Conservation (phyloP, 1,140 invertebrate genomes). For the Tetraneura akinire region DNA sequence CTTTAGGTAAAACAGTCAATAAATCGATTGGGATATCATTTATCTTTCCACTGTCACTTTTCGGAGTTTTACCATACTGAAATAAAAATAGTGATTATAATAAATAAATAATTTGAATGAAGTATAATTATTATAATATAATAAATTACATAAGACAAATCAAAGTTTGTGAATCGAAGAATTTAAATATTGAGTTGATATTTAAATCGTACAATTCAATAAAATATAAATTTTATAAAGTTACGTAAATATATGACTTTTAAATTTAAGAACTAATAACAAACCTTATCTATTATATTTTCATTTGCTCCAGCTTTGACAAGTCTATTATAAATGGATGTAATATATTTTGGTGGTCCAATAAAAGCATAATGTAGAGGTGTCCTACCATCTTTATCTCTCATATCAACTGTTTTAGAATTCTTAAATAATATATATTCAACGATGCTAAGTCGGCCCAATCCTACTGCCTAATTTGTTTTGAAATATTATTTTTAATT, state of each 20-base stretch:
- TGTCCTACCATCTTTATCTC: conserved; percentile 82
- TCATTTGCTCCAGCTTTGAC: conserved; percentile 76
- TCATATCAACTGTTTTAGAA: conserved; percentile 68
- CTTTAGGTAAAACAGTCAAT: conserved; percentile 74
- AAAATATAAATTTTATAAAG: background rate
- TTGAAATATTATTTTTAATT: background rate
- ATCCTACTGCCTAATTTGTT: conserved; percentile 76
- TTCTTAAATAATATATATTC: conserved; percentile 73
- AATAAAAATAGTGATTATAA: conserved; percentile 55
- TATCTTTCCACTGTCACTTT: conserved; percentile 74
- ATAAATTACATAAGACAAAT: too few species aligned
- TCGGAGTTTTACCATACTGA: conserved; percentile 79
- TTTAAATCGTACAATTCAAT: background rate
- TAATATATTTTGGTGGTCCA: conserved; percentile 74
- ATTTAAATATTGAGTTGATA: too few species aligned
- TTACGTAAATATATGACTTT: background rate
- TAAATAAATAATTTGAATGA: too few species aligned
- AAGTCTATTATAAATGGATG: conserved; percentile 73
- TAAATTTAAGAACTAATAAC: background rate
- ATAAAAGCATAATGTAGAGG: conserved; percentile 77
- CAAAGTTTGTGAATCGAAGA: too few species aligned
- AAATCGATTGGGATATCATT: conserved; percentile 70
- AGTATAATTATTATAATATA: background rate
- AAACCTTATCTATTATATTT: conserved; percentile 77
- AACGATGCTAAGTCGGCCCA: conserved; percentile 72